phyloP scores from a whole-genome alignment of 2,113 vertebrate genomes.

The Collichthys lucidus region DNA sequence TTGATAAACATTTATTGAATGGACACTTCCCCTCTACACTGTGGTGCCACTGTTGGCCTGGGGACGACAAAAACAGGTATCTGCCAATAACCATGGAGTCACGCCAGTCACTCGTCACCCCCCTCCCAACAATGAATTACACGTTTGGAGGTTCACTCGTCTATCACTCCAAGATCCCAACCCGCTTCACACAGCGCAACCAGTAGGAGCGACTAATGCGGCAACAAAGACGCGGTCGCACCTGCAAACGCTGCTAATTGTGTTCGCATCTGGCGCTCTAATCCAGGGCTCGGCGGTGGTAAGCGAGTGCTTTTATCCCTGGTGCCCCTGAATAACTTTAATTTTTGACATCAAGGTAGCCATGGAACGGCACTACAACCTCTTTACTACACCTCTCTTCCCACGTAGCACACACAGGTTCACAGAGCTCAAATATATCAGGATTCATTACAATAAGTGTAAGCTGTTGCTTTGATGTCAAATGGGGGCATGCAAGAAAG shows the following conservation, averaged over 20 bases:
- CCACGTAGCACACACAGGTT: conserved; percentile 1
- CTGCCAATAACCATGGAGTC: conserved; percentile 19
- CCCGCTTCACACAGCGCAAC: neutral
- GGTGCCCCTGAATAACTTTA: conserved; percentile 19
- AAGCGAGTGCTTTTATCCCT: conserved; percentile 9
- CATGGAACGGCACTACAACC: neutral
- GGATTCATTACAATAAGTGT: conserved; percentile 10
- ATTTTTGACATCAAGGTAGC: conserved; percentile 30
- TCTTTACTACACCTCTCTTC: conserved; percentile 1
- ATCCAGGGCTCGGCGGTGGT: conserved; percentile 1
- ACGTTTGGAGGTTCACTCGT: neutral
- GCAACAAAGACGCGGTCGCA: conserved; percentile 23
- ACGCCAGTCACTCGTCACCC: neutral
- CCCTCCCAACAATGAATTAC: neutral
- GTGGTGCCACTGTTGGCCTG: conserved; percentile 18
- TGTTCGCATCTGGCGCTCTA: conserved; percentile 9
- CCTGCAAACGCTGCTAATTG: conserved; percentile 38
- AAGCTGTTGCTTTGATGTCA: conserved; percentile 9
- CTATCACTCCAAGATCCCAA: conserved; percentile 3
- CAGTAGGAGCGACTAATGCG: conserved; percentile 31
- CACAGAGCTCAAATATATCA: conserved; percentile 7
- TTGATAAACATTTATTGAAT: conserved; percentile 21
- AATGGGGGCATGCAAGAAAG: neutral
- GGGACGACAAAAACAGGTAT: conserved; percentile 21
- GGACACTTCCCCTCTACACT: conserved; percentile 2